A percentile compares a stretch with the other conserved stretches of the same genome.
Conservation (phyloP, 2,797 vertebrate species). For the Euphonia xanthogaster region DNA sequence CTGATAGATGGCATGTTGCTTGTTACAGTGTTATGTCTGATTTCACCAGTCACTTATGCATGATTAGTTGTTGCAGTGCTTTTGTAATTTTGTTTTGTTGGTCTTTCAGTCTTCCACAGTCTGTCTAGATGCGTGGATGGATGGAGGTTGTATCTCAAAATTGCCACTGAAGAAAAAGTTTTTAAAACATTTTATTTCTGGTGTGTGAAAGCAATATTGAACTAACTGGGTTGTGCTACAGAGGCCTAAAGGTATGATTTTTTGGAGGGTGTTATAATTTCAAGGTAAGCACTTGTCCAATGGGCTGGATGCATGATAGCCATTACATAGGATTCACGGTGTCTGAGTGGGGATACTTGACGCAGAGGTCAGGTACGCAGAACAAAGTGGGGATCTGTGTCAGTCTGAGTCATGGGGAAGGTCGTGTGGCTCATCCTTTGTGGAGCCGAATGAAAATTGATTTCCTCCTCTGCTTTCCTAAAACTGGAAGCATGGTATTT, state of each 20-base stretch:
- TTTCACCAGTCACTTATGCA: conserved; percentile 6
- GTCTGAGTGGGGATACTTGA: background rate
- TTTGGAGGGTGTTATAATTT: background rate
- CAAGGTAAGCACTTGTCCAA: background rate
- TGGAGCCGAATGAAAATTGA: conserved; percentile 30
- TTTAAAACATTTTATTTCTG: conserved; percentile 37
- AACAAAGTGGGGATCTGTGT: background rate
- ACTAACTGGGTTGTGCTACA: background rate
- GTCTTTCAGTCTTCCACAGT: conserved; percentile 58
- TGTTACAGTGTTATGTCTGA: conserved; percentile 29
- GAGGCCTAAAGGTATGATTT: background rate
- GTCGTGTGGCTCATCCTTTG: conserved; percentile 6
- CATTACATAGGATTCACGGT: background rate
- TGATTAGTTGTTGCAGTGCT: conserved; percentile 46
- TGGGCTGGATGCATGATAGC: background rate
- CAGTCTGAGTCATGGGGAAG: background rate
- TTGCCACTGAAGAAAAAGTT: conserved; percentile 19
- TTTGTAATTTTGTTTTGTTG: conserved; percentile 64
- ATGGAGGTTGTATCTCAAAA: conserved; percentile 50
- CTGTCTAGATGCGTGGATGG: conserved; percentile 44
- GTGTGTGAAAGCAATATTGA: background rate
- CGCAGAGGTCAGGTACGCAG: background rate
- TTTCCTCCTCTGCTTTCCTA: background rate
- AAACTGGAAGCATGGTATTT: conserved; percentile 17
- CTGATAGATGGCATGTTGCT: background rate